Evolutionary conservation across 2,888 invertebrate species (phyloP).

Genomic region (Lepidonotus clava): DNA sequence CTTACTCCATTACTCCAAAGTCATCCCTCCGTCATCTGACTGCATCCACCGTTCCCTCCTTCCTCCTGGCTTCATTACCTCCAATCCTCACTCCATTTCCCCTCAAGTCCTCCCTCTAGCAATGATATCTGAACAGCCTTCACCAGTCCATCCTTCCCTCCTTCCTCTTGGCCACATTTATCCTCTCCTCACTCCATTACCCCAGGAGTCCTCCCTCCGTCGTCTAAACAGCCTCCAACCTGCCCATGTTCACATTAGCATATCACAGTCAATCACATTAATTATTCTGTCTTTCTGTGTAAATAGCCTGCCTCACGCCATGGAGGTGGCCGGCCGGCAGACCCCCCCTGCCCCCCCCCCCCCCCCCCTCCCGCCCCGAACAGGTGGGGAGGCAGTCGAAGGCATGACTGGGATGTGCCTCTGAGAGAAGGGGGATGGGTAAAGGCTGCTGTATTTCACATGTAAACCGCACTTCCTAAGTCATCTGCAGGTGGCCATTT

Average conservation of each 20-base stretch:
- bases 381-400: background rate
- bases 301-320: conserved; percentile 6
- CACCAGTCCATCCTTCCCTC: background rate
- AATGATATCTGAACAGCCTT: background rate
- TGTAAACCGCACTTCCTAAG: too few species aligned
- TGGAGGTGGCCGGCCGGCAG: background rate
- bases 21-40: background rate
- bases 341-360: too few species aligned
- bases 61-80: background rate
- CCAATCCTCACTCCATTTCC: too few species aligned
- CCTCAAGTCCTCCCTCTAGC: too few species aligned
- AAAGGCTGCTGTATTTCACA: too few species aligned
- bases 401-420: background rate
- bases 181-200: background rate
- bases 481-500: too few species aligned
- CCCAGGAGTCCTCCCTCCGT: background rate
- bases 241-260: conserved; percentile 5
- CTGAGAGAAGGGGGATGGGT: too few species aligned
- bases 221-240: background rate
- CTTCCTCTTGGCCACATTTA: background rate
- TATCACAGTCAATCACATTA: conserved; percentile 31
- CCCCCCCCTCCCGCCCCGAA: too few species aligned
- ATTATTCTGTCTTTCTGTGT: background rate
- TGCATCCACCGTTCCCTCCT: background rate
- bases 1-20: too few species aligned